Base-by-base conservation (phyloP, 30 jellyfish, hydroid and myxozoan species). In the Pelagia noctiluca region DNA sequence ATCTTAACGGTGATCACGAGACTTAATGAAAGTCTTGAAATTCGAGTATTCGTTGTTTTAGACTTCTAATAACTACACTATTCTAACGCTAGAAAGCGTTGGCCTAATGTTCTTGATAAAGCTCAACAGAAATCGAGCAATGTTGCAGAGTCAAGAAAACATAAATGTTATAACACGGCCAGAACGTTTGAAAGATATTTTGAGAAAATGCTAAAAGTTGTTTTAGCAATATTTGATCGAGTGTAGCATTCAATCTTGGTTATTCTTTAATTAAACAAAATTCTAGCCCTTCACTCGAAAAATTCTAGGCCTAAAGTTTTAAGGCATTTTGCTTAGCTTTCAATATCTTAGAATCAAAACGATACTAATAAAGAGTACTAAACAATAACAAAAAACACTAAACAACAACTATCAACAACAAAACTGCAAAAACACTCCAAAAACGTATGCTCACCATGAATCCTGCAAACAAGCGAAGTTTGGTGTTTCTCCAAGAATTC, bases 381-480 rank as follows among this genome's bases (percentile, higher is more conserved):
- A 52, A 19, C 68, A 52, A 52, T 3, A 19, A 2, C 28, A 52
- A 52, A 3, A 52, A 5, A 42, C 8, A 8, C 16, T 16, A 42
- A 42, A 42, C 16, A 16, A 42, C 16, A 42, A 42, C 8, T 8
- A 8, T 16, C 16, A 42, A 42, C 57, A 8, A 42, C 57, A 42
- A 8, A 42, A 16, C 12, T 8, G 57, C 12, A 4, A 22, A 60
- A 22, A 22, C 34, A n/a, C 10, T n/a, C 34, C 23, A 22, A 60
- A 4, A 22, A 25, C 23, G 65, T 18, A 18, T 3, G 64, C 82
- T 0, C 52, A 88, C 97, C 97, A 37, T 84, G 91, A 11, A 89
- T 82, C 38, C 83, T 71, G n/a, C 91, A 57, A 33, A 74, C 46
- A 16, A 89, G 77, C n/a, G 97, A 89, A 18, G 80, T 25, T 2